Evolutionary conservation across 1,140 invertebrate genomes (phyloP).

Genomic region (Adelges cooleyi): DNA sequence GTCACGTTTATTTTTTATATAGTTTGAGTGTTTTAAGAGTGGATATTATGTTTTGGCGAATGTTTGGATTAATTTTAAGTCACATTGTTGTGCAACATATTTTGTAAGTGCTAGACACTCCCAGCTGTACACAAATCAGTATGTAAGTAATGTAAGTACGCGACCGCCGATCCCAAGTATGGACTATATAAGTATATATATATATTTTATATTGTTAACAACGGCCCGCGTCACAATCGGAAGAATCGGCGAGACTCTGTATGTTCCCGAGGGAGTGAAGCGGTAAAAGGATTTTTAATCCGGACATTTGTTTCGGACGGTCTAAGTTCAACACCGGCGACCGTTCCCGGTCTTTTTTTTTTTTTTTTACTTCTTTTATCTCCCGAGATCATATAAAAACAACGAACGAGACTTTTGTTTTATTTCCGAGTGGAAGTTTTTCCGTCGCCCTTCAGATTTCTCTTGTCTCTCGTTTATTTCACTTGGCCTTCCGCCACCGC

Average conservation of each 20-base stretch:
- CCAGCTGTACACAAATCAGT: not conserved
- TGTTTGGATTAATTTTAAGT: too few relatives aligned
- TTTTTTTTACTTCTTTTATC: not conserved
- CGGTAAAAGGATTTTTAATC: not conserved
- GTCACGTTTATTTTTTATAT: too few relatives aligned
- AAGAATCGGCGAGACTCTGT: too few relatives aligned
- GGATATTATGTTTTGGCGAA: too few relatives aligned
- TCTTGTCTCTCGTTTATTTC: not conserved
- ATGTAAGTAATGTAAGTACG: not conserved
- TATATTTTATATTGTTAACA: slow-evolving; percentile 1
- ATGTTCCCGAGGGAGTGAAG: too few relatives aligned
- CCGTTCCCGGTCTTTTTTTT: not conserved
- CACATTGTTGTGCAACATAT: too few relatives aligned
- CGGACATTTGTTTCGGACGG: not conserved
- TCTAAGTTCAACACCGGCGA: not conserved
- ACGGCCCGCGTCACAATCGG: too few relatives aligned
- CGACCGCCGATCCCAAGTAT: not conserved
- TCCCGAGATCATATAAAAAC: slow-evolving; percentile 4
- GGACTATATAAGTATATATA: not conserved
- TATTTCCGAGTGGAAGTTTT: not conserved
- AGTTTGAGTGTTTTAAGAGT: too few relatives aligned
- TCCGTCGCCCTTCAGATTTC: not conserved
- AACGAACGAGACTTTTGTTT: slow-evolving; percentile 17
- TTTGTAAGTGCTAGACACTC: too few relatives aligned
- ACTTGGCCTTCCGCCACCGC: not conserved